Evolutionary conservation across 1,140 invertebrate genomes (phyloP), one percentile per base, ranked within the genome.

Genomic region (Cyphomyrmex costatus): DNA sequence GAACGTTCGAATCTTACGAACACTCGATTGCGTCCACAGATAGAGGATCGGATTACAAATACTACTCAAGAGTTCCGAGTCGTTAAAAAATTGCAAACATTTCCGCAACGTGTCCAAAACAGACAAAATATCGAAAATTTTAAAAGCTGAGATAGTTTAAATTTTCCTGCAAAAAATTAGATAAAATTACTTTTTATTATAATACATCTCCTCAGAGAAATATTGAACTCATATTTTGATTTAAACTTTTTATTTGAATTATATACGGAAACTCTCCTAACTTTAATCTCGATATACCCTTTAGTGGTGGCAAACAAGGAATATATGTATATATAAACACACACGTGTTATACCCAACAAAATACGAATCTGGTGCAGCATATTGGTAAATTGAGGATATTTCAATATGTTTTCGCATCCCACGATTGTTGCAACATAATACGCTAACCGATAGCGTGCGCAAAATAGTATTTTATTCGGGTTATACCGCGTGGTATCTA

Each of bases 381-480:
- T 14, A 46, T 78, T n/a, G 19, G n/a, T 30, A 78, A 78, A 49
- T 49, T 46, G 33, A 60, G 51, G 27, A 49, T 65, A 78, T 65
- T 78, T 21, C 27, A 79, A 66, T 51, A 21, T 36, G n/a, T 16
- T 51, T 79, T 68, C n/a, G 5, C 42, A 42, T 65, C 30, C 49
- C 16, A 16, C 30, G 21, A 56, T 42, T 80, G 51, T 42, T 56
- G 49, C 33, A 42, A 71, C 33, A 56, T 71, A 80, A 80, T 56
- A 80, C 16, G 49, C 42, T 51, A 66, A 71, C 46, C n/a, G 49
- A 80, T 53, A 53, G 49, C 65, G 30, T 16, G 21, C 12, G 36
- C 27, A 46, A 83, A 83, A 83, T 83, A 60, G 42, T 19, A 46
- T 27, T 60, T 83, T 58, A 83, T 74, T 83, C 36, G 51, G 46